Evolutionary conservation across 2,113 vertebrate genomes (phyloP).

Genomic region (Piaya cayana): DNA sequence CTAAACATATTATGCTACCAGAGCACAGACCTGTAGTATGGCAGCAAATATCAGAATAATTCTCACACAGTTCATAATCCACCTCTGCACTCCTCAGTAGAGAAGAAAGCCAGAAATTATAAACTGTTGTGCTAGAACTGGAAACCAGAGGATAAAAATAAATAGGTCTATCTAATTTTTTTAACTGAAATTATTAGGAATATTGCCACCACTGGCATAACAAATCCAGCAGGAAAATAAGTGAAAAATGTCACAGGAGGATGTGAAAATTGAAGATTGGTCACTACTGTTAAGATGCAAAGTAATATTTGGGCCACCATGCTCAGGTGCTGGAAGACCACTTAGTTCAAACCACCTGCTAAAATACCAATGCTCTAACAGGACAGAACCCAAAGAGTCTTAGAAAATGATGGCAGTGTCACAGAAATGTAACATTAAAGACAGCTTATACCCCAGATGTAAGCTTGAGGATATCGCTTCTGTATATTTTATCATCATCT

Average conservation of each 20-base stretch:
- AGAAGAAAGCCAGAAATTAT: not conserved
- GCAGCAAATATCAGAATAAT: not conserved
- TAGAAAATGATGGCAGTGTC: not conserved
- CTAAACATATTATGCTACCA: not conserved
- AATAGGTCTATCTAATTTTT: not conserved
- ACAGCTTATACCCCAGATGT: not conserved
- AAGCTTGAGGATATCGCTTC: not conserved
- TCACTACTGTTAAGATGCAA: not conserved
- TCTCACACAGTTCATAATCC: not conserved
- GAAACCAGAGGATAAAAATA: not conserved
- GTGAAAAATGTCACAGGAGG: not conserved
- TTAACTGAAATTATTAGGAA: not conserved
- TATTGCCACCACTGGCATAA: not conserved
- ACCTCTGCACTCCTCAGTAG: not conserved
- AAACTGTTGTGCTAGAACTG: not conserved
- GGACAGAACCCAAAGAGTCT: not conserved
- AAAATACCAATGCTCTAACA: not conserved
- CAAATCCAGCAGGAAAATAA: not conserved
- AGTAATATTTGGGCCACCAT: not conserved
- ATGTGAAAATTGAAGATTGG: not conserved
- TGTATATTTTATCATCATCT: not conserved
- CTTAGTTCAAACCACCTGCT: not conserved
- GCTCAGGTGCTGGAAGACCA: not conserved
- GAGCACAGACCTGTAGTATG: not conserved
- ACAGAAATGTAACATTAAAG: not conserved